Conservation (phyloP, 2,797 vertebrate genomes). For the Danio choprae region DNA sequence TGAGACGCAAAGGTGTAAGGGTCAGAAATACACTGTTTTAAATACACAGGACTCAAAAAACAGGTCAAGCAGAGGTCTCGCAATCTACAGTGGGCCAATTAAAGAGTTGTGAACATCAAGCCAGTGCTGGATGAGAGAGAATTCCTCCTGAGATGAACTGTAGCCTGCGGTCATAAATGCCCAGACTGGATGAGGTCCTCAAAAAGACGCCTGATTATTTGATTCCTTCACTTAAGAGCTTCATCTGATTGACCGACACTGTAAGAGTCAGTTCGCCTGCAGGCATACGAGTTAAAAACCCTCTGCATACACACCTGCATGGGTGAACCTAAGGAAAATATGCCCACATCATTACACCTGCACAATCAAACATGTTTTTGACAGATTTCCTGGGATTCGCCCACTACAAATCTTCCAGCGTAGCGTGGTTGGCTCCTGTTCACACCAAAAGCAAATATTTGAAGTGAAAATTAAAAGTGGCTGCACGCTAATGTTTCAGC, state of each 20-base stretch:
- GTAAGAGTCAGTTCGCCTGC: conserved; percentile 65
- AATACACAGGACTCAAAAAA: conserved; percentile 13
- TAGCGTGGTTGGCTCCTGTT: neutral
- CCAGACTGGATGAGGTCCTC: conserved; percentile 53
- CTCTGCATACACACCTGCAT: conserved; percentile 19
- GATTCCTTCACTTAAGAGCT: conserved; percentile 66
- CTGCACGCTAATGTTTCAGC: neutral
- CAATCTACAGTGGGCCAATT: conserved; percentile 56
- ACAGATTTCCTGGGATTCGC: neutral
- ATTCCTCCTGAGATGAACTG: conserved; percentile 59
- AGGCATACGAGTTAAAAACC: conserved; percentile 50
- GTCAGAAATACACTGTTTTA: neutral
- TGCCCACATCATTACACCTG: neutral
- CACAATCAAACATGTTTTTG: neutral
- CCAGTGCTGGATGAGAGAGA: conserved; percentile 46
- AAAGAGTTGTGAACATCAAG: conserved; percentile 44
- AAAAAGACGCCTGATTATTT: conserved; percentile 60
- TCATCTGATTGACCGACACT: conserved; percentile 71
- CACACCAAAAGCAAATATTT: neutral
- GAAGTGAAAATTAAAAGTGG: neutral
- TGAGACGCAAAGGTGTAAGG: neutral
- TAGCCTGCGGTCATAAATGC: conserved; percentile 62
- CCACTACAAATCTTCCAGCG: neutral
- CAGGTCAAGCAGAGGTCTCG: conserved; percentile 60
- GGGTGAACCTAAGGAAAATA: conserved; percentile 8